These are phyloP conservation scores for Parotia lawesii DNA, from an alignment of 2,113 vertebrate genomes.

Conservation along the genomic window DNA sequence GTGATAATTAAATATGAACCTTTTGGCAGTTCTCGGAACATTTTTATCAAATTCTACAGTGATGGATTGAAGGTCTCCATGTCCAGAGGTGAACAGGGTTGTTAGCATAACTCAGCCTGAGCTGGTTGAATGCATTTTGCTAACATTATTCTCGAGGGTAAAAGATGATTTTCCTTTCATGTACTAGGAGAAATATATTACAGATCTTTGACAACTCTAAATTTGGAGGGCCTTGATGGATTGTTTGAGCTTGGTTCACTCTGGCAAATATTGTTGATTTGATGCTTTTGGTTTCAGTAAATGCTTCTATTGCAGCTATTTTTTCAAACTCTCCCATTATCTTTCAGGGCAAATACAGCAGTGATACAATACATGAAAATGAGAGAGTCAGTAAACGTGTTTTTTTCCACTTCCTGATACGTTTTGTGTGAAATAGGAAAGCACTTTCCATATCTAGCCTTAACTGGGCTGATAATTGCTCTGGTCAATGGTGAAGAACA, in stretches of 20 bases:
- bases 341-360: not conserved
- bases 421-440: not conserved
- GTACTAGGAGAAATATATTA: not conserved
- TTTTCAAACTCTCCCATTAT: not conserved
- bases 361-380: not conserved
- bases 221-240: not conserved
- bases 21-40: not conserved
- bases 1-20: slow-evolving; percentile 12
- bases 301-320: not conserved
- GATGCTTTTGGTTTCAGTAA: not conserved
- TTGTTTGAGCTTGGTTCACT: not conserved
- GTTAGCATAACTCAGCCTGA: not conserved
- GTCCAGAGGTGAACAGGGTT: not conserved
- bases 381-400: not conserved
- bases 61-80: not conserved
- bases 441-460: not conserved
- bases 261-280: not conserved
- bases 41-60: not conserved
- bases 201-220: not conserved
- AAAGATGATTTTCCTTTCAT: not conserved
- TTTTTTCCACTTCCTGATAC: not conserved
- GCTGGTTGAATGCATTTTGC: not conserved
- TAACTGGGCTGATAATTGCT: not conserved
- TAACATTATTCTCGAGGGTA: not conserved
- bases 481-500: not conserved